These are phyloP conservation scores for Sebastes steindachneri DNA, from an alignment of 2,797 vertebrate species.

Conservation along the genomic window DNA sequence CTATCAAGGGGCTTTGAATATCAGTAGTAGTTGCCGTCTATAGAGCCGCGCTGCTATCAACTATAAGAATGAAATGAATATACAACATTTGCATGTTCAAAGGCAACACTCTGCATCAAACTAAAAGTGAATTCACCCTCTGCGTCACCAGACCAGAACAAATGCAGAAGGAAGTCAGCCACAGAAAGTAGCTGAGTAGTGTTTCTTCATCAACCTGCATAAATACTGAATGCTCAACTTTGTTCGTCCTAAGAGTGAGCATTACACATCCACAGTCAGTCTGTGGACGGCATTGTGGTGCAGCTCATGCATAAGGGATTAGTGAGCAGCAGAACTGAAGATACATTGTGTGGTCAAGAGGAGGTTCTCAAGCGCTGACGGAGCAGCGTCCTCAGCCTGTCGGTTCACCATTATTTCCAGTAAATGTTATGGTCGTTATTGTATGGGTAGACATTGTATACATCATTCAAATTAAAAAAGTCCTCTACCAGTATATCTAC, in stretches of 20 bases:
- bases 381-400: background rate
- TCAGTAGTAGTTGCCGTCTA: too few relatives aligned
- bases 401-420: constrained; percentile 3
- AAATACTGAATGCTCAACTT: constrained; percentile 63
- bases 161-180: background rate
- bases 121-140: background rate
- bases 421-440: background rate
- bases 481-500: background rate
- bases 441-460: too few relatives aligned
- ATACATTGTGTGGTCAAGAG: constrained; percentile 22
- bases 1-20: background rate
- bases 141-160: background rate
- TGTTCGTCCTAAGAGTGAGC: constrained; percentile 31
- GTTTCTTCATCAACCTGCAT: constrained; percentile 55
- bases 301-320: constrained; percentile 59
- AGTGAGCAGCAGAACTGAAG: constrained; percentile 15
- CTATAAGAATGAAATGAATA: background rate
- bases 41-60: background rate
- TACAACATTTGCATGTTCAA: background rate
- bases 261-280: constrained; percentile 35
- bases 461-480: background rate
- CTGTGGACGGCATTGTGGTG: constrained; percentile 30
- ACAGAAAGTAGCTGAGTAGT: constrained; percentile 39
- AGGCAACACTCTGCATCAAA: background rate
- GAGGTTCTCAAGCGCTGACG: background rate